Evolutionary conservation across 2,888 invertebrate species (phyloP), one percentile per base, ranked within the genome.

Genomic region (Siphlonurus alternatus): DNA sequence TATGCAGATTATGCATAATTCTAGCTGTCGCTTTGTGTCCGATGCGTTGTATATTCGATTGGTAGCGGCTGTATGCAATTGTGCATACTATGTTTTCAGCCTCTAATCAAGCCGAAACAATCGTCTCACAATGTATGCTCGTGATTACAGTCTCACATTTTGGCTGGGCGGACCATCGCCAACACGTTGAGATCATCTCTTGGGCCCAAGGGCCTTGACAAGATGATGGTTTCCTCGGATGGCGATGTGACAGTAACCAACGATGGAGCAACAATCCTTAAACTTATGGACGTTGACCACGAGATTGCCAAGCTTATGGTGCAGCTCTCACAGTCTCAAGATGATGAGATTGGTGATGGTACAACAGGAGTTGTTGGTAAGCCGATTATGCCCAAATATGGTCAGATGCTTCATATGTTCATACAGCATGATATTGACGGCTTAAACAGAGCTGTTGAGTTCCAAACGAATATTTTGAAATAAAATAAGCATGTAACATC

Each of bases 291-390:
- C 75, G 94, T 99, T 3, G 96, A 98, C 25, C 97, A 99, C 75
- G 92, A 97, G 81, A 93, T 99, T 70, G 98, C 95, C 53, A 99
- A 97, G 76, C 79, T 99, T 62, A 87, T 99, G 85, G 99, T 99
- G 23, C 95, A 99, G 75, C 77, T 99, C 66, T 95, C 96, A 24
- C 96, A 98, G 76, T 96, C 97, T 65, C 99, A 99, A 76, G 99
- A 99, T 75, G 96, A 98, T 79, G 99, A 99, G 80, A 97, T 99
- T 71, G 98, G 98, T 53, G 99, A 99, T 79, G 99, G 99, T 61
- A 99, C 99, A 1, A 99, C 99, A 7, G 98, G 98, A 15, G 99
- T 99, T 69, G 98, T 99, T 65, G 83, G 82, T 82, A 70, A 66
- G 75, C 69, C 25, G 20, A 38, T 24, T 63, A 38, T 22, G 18